Evolutionary conservation across 2,888 invertebrate species (phyloP), one percentile per base, ranked within the genome.

Genomic region (Lucinisca nassula): DNA sequence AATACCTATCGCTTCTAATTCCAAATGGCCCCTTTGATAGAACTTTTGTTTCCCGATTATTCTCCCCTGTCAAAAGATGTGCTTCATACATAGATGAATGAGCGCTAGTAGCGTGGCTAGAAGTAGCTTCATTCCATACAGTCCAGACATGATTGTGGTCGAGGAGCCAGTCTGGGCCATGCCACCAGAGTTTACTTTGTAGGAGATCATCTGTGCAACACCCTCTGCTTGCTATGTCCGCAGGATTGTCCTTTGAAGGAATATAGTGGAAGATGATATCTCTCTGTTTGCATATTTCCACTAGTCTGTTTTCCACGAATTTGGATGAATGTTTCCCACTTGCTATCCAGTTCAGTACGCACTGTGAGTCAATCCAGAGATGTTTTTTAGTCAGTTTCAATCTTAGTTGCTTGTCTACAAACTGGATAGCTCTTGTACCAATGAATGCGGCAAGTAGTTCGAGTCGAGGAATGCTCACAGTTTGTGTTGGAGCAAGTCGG

Each of bases 171-270:
- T 55, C 55, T 55, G 55, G 55, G 4, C 55, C 55, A 55, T 55
- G 55, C 55, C 55, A 55, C 55, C 55, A 55, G 4, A 55, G 55
- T 14, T n/a, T 61, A 30, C 30, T 61, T 4, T 10, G 27, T 30
- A 61, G 30, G 21, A 61, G 61, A 6, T 61, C 61, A 21, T 61
- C 30, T 30, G 30, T 61, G 61, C 61, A 30, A 10, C 24, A 2
- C 21, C 61, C 30, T 8, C 61, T 61, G 17, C 61, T 61, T 10
- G 61, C 61, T 30, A 61, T n/a, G 61, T 27, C 61, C 10, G 61
- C 27, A 61, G 61, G 61, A 61, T 61, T 61, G 61, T 61, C 61
- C 30, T 61, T 61, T 61, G 61, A 61, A 27, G 61, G 61, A 61
- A 61, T 30, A 30, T 61, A 61, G 32, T 61, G 61, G 30, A 61